Evolutionary conservation across 2,113 vertebrate genomes (phyloP), one percentile per base, ranked within the genome.

Genomic region (Eolophus roseicapilla): DNA sequence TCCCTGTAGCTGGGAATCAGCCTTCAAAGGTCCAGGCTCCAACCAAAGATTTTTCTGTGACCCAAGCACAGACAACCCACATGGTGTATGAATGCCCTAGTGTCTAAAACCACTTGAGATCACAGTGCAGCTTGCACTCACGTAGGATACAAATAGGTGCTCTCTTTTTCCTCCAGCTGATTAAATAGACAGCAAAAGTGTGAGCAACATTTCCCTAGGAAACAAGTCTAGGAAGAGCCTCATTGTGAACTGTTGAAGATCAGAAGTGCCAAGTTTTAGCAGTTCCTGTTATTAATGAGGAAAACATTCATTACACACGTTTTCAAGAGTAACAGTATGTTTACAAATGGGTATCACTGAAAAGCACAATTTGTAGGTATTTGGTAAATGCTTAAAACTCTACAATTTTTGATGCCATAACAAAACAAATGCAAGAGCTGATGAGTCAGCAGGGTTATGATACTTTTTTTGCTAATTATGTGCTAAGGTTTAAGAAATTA

Each of bases 401-500:
- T 82, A 17, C 33, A 3, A 59, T 90, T 95, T 93, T 86, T 81
- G 82, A 64, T 75, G 43, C 33, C 39, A 27, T 71, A 79, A 91
- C 81, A 93, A 93, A 92, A 44, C 7, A 33, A 92, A 1, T 71
- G 33, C 7, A 90, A 50, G 86, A 95, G 52, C 43, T 88, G 95
- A 92, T 94, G 95, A 96, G 60, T 82, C 90, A 95, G 88, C 80
- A 88, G 28, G 14, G 10, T 52, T 86, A 11, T 68, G 68, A 82
- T 77, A 67, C 3, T 35, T 85, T 92, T 94, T 91, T 90, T 92
- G 44, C 79, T 96, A 94, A 95, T 96, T 96, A 96, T 37, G 29
- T 69, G 50, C 43, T 74, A 84, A 86, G 73, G 82, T 88, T 93
- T 96, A 90, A 88, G 82, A 95, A 96, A 94, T 17, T 96, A 84